Conservation (phyloP, 2,888 invertebrate genomes). For the Crepidodera aurea region DNA sequence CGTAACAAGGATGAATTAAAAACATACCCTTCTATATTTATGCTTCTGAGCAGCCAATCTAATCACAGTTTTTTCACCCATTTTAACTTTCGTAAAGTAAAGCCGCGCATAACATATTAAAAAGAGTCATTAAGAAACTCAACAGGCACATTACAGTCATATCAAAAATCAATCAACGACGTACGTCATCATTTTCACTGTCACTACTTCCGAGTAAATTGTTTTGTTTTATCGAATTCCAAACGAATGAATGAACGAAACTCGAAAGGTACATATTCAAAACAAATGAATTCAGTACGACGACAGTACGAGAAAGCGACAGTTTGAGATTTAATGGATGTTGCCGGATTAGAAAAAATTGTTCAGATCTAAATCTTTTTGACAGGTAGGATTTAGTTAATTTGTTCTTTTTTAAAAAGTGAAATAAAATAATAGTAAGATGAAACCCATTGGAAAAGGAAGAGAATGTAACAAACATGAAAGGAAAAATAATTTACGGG, state of each 20-base stretch:
- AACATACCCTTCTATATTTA: conserved; percentile 51
- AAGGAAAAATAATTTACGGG: no score
- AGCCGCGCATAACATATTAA: neutral
- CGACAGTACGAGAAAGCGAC: neutral
- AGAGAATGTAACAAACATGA: no score
- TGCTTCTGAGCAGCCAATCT: conserved; percentile 50
- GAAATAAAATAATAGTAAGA: no score
- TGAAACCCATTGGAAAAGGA: no score
- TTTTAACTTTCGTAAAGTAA: conserved; percentile 17
- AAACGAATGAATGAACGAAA: neutral
- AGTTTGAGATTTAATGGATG: neutral
- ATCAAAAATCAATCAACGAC: conserved; percentile 26
- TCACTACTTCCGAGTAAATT: neutral
- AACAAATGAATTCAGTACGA: neutral
- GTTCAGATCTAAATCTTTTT: no score
- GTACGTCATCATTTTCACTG: neutral
- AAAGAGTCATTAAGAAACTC: conserved; percentile 3
- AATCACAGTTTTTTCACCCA: conserved; percentile 51
- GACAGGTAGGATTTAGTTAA: no score
- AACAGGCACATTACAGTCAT: conserved; percentile 2
- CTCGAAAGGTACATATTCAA: neutral
- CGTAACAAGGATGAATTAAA: no score
- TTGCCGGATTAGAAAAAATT: neutral
- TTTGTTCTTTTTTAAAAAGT: no score
- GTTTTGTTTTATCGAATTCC: neutral